Base-by-base conservation (phyloP, 2,797 vertebrate species). In the Sebastes nivosus region DNA sequence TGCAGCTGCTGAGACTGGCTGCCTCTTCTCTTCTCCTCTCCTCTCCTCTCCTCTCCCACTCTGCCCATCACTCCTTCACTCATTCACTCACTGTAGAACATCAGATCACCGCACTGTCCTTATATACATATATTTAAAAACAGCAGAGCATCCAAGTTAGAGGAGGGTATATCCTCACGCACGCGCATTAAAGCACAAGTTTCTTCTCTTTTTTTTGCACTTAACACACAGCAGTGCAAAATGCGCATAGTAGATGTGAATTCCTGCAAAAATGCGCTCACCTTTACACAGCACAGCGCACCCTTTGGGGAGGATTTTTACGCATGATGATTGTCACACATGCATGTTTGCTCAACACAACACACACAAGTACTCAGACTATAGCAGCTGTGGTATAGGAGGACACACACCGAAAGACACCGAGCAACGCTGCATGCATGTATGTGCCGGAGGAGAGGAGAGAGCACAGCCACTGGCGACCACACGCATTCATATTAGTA, bases 1-100 rank as follows among this genome's bases (percentile, higher is more conserved):
- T 90, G 80, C 90, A 93, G 90, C 92, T 90, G 89, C 89, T 87
- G 86, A 88, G 77, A 79, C 85, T 75, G 76, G 46, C 86, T 83
- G 25, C 52, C 59, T 65, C 77, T 32, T 32, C 42, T 46, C 42
- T 46, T 46, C 11, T 55, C 72, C 57, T 42, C 67, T 29, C n/a
- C 52, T 10, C 60, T 25, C 27, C 32, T 29, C 46, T n/a, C 36
- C 52, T 10, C 60, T 25, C 29, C 59, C 69, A 10, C 59, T 61
- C 81, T 27, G 36, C 38, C 67, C 60, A 67, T 82, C 80, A 67
- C 82, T 82, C 80, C 46, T 70, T 74, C 80, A 75, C 82, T 87
- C 86, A 34, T 67, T 86, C 85, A 69, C 72, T 67, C 85, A 30
- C 86, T 73, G 73, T 84, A 60, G 80, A 80, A 85, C 87, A 68